Base-by-base conservation (phyloP, 2,888 invertebrate genomes). In the Adelognathus sp. region DNA sequence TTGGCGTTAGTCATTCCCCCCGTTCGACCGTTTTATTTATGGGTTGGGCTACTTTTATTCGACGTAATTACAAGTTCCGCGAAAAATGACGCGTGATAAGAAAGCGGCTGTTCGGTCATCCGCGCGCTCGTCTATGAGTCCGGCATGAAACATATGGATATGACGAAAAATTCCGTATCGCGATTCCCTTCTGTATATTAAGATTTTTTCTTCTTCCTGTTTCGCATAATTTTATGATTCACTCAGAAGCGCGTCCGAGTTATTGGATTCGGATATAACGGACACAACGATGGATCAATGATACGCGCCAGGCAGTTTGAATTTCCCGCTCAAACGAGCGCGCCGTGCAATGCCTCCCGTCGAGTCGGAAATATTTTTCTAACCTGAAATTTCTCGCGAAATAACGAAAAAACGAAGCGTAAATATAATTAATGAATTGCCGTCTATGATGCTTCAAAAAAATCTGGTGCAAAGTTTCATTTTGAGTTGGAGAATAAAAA, bases 71-170 rank as follows among this genome's bases (percentile, higher is more conserved):
- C 86, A n/a, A 71, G 86, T 88, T 88, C 88, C 84, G 83, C 82
- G 88, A 86, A 88, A 87, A 86, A 86, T 88, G 87, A 88, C 86
- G 87, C 85, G 86, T 86, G 89, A 89, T 88, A 89, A 89, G 87
- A 85, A 84, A 81, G 76, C 78, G 44, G 67, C 76, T 67, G 41
- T 50, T 33, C 27, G 61, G 21, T 31, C 21, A 70, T n/a, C n/a
- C n/a, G n/a, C 21, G 36, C 54, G 46, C 16, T 36, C 50, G 33
- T 16, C 56, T 14, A 24, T 18, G 6, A 41, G 31, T 41, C 54
- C 39, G 50, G 29, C 14, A 52, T 4, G 9, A 50, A n/a, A n/a
- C n/a, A n/a, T 46, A 16, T 14, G 7, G 39, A 66, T 33, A 18
- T 61, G 2, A n/a, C 44, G 14, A 31, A 41, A 63, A 50, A 63